Percentiles rank a stretch among this genome's conserved stretches.
phyloP scores from a whole-genome alignment of 2,888 invertebrate genomes.

The Halictus quadricinctus region DNA sequence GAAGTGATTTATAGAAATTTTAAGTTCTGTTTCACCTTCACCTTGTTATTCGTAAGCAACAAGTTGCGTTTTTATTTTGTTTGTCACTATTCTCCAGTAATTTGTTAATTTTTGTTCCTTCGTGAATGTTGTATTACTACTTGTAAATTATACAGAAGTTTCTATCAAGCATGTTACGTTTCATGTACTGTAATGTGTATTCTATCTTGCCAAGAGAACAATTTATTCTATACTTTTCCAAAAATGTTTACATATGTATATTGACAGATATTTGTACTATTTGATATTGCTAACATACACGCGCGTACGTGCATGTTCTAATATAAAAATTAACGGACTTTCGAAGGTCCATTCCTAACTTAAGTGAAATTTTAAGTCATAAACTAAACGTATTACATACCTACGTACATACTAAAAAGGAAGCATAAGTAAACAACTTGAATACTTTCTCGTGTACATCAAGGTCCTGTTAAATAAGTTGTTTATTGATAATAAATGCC shows the following conservation, averaged over 20 bases:
- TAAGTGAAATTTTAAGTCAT: constrained; percentile 75
- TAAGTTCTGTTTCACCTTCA: not conserved
- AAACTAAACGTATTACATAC: constrained; percentile 79
- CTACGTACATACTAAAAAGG: constrained; percentile 75
- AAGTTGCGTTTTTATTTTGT: constrained; percentile 21
- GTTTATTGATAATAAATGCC: constrained; percentile 83
- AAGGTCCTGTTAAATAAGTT: constrained; percentile 82
- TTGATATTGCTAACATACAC: constrained; percentile 18
- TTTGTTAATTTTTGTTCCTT: constrained; percentile 14
- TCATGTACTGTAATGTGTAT: constrained; percentile 25
- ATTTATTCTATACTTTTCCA: constrained; percentile 24
- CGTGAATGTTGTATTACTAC: constrained; percentile 4
- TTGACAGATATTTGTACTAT: constrained; percentile 39
- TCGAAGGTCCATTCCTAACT: constrained; percentile 75
- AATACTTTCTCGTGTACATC: constrained; percentile 81
- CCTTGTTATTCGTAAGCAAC: not conserved
- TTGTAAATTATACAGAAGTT: constrained; percentile 9
- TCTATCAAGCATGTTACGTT: constrained; percentile 21
- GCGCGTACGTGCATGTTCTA: constrained; percentile 13
- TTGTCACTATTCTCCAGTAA: not conserved
- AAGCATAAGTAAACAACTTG: constrained; percentile 77
- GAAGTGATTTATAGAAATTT: not conserved
- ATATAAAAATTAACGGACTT: constrained; percentile 24
- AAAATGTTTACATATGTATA: constrained; percentile 21
- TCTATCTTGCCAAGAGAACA: constrained; percentile 29